These are phyloP conservation scores for Drosophila subsilvestris DNA, from an alignment of 2,888 invertebrate species.

Conservation along the genomic window DNA sequence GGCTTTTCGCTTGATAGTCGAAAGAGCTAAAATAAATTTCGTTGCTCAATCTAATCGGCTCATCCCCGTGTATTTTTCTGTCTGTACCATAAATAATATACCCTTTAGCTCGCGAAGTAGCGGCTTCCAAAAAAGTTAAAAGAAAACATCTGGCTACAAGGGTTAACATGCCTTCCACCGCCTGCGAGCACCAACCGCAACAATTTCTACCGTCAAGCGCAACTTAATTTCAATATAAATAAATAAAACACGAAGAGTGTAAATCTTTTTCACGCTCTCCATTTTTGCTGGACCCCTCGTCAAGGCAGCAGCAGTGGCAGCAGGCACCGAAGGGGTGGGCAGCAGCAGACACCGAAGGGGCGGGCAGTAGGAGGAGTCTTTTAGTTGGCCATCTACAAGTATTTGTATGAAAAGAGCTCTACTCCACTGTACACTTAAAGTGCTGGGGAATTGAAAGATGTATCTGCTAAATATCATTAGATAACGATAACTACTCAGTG, in stretches of 20 bases:
- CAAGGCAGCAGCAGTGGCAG: slow-evolving; percentile 9
- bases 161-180: slow-evolving; percentile 57
- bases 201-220: slow-evolving; percentile 72
- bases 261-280: neutral
- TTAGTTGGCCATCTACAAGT: slow-evolving; percentile 30
- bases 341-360: neutral
- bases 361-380: neutral
- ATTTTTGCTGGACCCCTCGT: neutral
- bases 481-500: slow-evolving; percentile 34
- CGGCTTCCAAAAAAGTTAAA: slow-evolving; percentile 3
- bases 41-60: too few relatives aligned
- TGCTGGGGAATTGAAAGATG: slow-evolving; percentile 10
- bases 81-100: neutral
- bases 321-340: neutral
- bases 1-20: too few relatives aligned
- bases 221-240: slow-evolving; percentile 80
- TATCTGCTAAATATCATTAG: slow-evolving; percentile 33
- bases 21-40: too few relatives aligned
- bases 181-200: slow-evolving; percentile 62
- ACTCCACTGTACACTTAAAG: neutral
- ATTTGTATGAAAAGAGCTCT: slow-evolving; percentile 13
- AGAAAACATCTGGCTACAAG: slow-evolving; percentile 55
- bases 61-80: too few relatives aligned
- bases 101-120: neutral
- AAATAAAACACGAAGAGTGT: slow-evolving; percentile 55